A percentile compares a stretch with the other conserved stretches of the same genome.
Conservation (phyloP, 1,140 invertebrate species). For the Neodiprion pinetum region DNA sequence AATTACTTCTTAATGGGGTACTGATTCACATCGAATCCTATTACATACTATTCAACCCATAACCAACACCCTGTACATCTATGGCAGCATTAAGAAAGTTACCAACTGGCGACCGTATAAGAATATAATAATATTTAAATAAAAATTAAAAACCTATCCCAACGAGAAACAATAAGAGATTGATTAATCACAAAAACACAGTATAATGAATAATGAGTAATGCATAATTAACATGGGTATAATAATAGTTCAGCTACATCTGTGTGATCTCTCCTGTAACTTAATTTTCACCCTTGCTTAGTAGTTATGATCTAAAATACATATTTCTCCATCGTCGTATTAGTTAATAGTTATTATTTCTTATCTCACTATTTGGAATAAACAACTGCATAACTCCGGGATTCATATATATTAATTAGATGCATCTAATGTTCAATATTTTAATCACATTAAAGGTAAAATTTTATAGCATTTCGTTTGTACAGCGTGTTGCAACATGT, state of each 20-base stretch:
- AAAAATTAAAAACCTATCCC: constrained; percentile 34
- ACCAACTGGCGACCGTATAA: constrained; percentile 34
- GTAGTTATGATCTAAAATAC: background rate
- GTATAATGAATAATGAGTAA: constrained; percentile 25
- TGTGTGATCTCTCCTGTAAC: background rate
- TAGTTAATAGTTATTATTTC: background rate
- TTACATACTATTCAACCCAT: background rate
- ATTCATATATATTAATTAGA: background rate
- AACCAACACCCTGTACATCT: constrained; percentile 18
- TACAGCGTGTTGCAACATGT: constrained; percentile 10
- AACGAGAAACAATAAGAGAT: constrained; percentile 11
- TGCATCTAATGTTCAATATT: background rate
- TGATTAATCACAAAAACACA: constrained; percentile 30
- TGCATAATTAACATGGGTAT: constrained; percentile 28
- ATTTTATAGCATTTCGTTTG: constrained; percentile 8
- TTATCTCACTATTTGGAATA: constrained; percentile 1
- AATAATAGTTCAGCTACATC: background rate
- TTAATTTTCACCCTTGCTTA: background rate
- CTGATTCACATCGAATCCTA: background rate
- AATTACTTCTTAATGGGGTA: background rate
- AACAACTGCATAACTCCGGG: constrained; percentile 3
- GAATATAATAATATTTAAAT: constrained; percentile 7
- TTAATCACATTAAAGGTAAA: background rate
- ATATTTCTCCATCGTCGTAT: background rate
- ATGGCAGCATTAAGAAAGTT: constrained; percentile 41